Evolutionary conservation across 2,113 vertebrate species (phyloP).

Genomic region (Calypte anna): DNA sequence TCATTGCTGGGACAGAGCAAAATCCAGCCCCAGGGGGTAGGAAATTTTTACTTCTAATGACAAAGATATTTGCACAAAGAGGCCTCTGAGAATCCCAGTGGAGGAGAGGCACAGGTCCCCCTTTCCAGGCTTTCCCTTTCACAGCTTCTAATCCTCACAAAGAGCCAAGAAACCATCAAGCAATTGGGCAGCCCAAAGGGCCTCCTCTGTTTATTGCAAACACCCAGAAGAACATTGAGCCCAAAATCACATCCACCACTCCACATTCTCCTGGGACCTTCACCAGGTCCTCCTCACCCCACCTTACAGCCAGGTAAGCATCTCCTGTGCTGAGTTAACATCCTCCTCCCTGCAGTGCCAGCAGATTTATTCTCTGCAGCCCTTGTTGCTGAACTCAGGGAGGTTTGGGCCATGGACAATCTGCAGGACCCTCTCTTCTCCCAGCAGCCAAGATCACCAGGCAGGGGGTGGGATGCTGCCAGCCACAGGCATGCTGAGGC

Average conservation of each 20-base stretch:
- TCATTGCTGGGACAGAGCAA: not conserved
- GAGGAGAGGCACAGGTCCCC: rapidly evolving
- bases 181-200: not conserved
- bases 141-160: not conserved
- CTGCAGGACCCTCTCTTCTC: not conserved
- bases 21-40: not conserved
- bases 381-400: not conserved
- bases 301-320: rapidly evolving
- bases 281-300: not conserved
- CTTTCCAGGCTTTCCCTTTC: rapidly evolving
- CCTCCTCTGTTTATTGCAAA: not conserved
- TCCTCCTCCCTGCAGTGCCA: rapidly evolving
- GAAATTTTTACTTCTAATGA: not conserved
- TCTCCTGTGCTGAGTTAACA: not conserved
- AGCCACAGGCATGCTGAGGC: not conserved
- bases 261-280: rapidly evolving
- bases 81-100: not conserved
- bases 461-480: rapidly evolving
- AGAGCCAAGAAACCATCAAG: not conserved
- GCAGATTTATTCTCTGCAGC: not conserved
- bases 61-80: not conserved
- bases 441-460: no score
- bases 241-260: not conserved
- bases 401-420: rapidly evolving
- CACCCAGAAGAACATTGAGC: not conserved